Percentiles rank a stretch among this genome's conserved stretches.
Conservation (phyloP, 53 echinoderm and acorn worm genomes). For the Zoroaster sp. region DNA sequence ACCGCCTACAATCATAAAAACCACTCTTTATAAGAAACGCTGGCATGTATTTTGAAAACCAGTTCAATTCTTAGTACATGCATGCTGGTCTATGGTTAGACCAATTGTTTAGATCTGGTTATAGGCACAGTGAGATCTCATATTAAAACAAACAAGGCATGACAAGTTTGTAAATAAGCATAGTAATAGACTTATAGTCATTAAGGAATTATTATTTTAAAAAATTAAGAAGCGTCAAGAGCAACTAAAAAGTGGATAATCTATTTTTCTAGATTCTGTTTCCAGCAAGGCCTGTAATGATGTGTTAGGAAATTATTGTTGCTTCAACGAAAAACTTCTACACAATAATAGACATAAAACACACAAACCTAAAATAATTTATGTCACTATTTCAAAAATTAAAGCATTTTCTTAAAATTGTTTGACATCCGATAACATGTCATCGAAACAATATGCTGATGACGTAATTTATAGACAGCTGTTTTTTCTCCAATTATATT, state of each 20-base stretch:
- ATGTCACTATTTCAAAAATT: too few relatives aligned
- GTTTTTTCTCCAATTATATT: too few relatives aligned
- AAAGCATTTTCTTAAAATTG: too few relatives aligned
- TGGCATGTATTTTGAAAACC: neutral
- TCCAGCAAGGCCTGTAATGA: neutral
- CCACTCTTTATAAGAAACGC: neutral
- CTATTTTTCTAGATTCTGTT: neutral
- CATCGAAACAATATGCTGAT: too few relatives aligned
- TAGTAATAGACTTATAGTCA: neutral
- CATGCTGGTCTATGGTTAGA: neutral
- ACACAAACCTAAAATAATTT: too few relatives aligned
- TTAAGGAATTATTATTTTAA: neutral
- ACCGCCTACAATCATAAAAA: neutral
- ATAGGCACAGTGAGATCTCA: neutral
- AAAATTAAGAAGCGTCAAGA: neutral
- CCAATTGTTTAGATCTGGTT: neutral
- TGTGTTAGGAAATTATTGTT: too few relatives aligned
- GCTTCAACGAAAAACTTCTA: too few relatives aligned
- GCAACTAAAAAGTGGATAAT: neutral
- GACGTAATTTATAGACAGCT: too few relatives aligned
- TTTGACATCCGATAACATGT: too few relatives aligned
- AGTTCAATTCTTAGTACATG: neutral
- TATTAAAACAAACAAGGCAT: neutral
- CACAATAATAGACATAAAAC: too few relatives aligned
- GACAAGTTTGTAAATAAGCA: neutral